Evolutionary conservation across 1,140 invertebrate species (phyloP), one percentile per base, ranked within the genome.

Genomic region (Eriocheir sinensis): DNA sequence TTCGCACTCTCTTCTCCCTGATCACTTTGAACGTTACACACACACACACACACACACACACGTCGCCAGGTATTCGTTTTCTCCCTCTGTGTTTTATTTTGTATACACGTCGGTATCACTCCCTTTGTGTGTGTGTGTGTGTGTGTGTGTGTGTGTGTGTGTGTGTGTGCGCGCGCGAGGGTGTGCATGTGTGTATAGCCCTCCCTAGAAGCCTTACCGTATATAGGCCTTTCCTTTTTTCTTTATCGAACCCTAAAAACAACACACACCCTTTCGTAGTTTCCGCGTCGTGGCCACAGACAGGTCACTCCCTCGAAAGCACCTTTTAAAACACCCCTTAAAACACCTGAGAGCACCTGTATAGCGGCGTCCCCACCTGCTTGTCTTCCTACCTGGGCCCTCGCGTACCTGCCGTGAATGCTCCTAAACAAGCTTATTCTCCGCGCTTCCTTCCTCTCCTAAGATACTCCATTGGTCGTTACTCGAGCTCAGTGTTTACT

Each of bases 21-120:
- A 4, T 48, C 44, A n/a, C 60, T n/a, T n/a, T 72, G n/a, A n/a
- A 21, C 27, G 21, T n/a, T n/a, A 72, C 60, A 72, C 60, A 72
- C 60, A 72, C 60, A 72, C 60, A 72, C 60, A 72, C 60, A 72
- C 60, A 72, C 60, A 72, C 60, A 72, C 60, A 72, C 60, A 72
- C 60, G n/a, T 8, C 0, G 8, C 9, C 60, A 72, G 60, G 60
- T 72, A 72, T 72, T 72, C 60, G 60, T n/a, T 72, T 72, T n/a
- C 1, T 72, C 27, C 60, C 60, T 72, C n/a, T 72, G n/a, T 72
- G n/a, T 72, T 72, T 72, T 72, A 72, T 72, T 72, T 72, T n/a
- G 60, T 72, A 6, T n/a, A 72, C 60, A 21, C 60, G 21, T 72
- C 60, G 27, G 60, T 72, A 72, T 21, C 60, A n/a, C n/a, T n/a